Conservation (phyloP, 2,888 invertebrate species). For the Caenorhabditis sp. region DNA sequence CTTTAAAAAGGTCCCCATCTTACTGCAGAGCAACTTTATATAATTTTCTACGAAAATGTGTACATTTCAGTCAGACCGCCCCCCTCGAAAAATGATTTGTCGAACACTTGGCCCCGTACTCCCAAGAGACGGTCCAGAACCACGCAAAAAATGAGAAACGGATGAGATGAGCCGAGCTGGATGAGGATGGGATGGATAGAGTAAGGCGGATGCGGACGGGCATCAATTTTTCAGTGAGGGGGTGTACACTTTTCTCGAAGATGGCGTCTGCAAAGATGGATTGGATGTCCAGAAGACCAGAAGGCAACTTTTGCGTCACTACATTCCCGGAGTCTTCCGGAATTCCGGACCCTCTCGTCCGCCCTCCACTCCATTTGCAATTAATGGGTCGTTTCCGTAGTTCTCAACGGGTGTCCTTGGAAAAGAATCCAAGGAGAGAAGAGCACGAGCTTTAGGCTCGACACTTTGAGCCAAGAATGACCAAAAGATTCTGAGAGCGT, state of each 20-base stretch:
- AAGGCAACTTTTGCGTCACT: constrained; percentile 17
- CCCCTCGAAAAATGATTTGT: constrained; percentile 19
- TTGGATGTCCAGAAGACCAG: constrained; percentile 28
- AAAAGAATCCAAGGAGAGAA: neutral
- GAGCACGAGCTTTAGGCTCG: too few species aligned
- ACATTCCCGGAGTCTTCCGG: too few species aligned
- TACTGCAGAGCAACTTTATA: neutral
- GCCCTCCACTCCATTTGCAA: constrained; percentile 46
- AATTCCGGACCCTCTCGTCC: constrained; percentile 28
- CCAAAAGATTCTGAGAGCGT: too few species aligned
- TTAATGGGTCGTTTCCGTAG: constrained; percentile 19
- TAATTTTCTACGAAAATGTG: constrained; percentile 21
- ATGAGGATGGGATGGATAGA: constrained; percentile 10
- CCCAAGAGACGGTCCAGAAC: constrained; percentile 25
- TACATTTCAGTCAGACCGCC: constrained; percentile 11
- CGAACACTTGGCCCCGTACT: constrained; percentile 1
- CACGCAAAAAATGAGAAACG: constrained; percentile 10
- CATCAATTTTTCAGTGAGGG: constrained; percentile 51
- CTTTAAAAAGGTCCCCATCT: neutral
- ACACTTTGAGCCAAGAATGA: too few species aligned
- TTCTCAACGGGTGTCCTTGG: neutral
- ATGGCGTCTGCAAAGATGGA: constrained; percentile 42
- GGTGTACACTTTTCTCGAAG: constrained; percentile 38
- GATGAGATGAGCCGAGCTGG: constrained; percentile 1
- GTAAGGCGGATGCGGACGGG: neutral